Conservation (phyloP, 2,113 vertebrate genomes). For the Uropsilus gracilis region DNA sequence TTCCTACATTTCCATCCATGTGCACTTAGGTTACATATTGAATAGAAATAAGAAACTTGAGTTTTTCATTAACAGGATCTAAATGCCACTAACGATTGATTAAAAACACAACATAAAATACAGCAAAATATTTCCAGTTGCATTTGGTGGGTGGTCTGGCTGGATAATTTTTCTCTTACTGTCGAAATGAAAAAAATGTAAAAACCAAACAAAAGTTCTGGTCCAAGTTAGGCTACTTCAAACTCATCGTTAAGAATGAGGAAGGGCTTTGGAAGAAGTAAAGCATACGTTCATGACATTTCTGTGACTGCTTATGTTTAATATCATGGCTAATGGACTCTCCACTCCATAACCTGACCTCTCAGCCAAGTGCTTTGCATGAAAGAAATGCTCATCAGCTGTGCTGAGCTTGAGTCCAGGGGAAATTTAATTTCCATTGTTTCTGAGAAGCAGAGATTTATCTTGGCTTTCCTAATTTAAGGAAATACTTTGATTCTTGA, state of each 20-base stretch:
- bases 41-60: constrained; percentile 32
- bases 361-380: constrained; percentile 38
- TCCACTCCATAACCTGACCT: background rate
- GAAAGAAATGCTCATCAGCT: constrained; percentile 64
- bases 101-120: constrained; percentile 16
- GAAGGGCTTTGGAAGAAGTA: constrained; percentile 42
- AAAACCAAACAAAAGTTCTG: constrained; percentile 59
- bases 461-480: constrained; percentile 59
- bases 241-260: constrained; percentile 4
- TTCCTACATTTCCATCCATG: background rate
- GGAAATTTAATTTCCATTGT: constrained; percentile 67
- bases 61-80: constrained; percentile 2
- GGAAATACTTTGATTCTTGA: constrained; percentile 54
- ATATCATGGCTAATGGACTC: background rate
- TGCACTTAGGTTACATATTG: background rate
- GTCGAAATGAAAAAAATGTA: constrained; percentile 65
- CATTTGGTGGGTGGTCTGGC: constrained; percentile 68
- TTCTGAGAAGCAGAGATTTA: constrained; percentile 68
- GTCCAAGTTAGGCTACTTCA: constrained; percentile 34
- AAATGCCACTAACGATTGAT: background rate
- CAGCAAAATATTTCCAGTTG: background rate
- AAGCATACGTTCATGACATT: constrained; percentile 40
- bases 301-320: background rate
- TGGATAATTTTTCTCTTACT: constrained; percentile 39
- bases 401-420: constrained; percentile 20